Evolutionary conservation across 2,113 vertebrate genomes (phyloP).

Genomic region (Cacatua alba): DNA sequence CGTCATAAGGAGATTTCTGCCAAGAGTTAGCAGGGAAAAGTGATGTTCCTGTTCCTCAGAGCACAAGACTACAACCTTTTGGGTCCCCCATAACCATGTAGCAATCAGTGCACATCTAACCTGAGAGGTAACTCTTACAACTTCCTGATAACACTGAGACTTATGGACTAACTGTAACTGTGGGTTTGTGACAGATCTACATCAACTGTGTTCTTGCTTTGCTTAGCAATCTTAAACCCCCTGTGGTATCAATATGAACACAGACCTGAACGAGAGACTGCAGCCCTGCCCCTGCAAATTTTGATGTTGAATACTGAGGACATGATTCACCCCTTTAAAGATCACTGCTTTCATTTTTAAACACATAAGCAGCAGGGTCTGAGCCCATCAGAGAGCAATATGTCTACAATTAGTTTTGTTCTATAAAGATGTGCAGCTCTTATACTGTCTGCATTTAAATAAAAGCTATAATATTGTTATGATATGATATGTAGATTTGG

Average conservation of each 20-base stretch:
- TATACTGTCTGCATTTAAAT: not conserved
- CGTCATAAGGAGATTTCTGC: not conserved
- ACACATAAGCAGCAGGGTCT: not conserved
- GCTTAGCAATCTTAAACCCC: not conserved
- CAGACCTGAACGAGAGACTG: not conserved
- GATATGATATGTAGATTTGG: conserved; percentile 40
- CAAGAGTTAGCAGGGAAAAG: not conserved
- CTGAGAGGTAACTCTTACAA: not conserved
- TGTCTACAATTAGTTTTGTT: not conserved
- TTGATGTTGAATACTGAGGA: not conserved
- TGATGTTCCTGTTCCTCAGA: not conserved
- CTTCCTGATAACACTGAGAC: not conserved
- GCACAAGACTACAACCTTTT: accelerated
- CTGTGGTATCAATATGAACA: accelerated
- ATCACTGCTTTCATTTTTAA: not conserved
- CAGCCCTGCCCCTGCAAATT: not conserved
- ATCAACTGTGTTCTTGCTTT: not conserved
- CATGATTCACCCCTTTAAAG: not conserved
- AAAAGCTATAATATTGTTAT: not conserved
- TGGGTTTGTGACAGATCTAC: not conserved
- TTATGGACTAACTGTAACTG: not conserved
- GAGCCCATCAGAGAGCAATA: not conserved
- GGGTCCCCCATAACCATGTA: not conserved
- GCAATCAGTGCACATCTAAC: not conserved
- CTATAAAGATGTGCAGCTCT: not conserved